Evolutionary conservation across 2,888 invertebrate species (phyloP).

Genomic region (Nineta flava): DNA sequence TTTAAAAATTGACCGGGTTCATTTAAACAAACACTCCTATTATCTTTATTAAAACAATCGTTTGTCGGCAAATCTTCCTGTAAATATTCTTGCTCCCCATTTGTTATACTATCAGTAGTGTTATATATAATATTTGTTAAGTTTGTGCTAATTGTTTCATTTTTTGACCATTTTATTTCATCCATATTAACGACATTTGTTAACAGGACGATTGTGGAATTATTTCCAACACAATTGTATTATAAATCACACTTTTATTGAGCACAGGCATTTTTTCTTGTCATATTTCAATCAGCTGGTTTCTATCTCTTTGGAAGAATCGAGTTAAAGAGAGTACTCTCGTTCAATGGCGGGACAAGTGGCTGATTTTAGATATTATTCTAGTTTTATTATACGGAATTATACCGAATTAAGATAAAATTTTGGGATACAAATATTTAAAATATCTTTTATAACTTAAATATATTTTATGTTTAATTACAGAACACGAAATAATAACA

Average conservation of each 20-base stretch:
- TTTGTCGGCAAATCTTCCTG: neutral
- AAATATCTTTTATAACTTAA: neutral
- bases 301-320: neutral
- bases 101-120: neutral
- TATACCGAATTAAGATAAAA: neutral
- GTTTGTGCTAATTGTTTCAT: slow-evolving; percentile 1
- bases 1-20: neutral
- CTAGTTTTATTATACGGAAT: neutral
- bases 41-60: slow-evolving; percentile 4
- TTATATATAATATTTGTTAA: neutral
- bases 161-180: slow-evolving; percentile 7
- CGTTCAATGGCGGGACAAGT: slow-evolving; percentile 4
- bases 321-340: neutral
- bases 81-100: neutral
- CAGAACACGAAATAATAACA: too few relatives aligned
- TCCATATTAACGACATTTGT: slow-evolving; percentile 5
- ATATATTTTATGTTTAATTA: too few relatives aligned
- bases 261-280: slow-evolving; percentile 9
- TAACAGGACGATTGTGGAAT: slow-evolving; percentile 1
- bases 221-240: slow-evolving; percentile 2
- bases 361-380: slow-evolving; percentile 6
- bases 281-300: slow-evolving; percentile 9
- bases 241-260: slow-evolving; percentile 4
- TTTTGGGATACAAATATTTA: neutral
- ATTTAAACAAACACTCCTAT: neutral